These are phyloP conservation scores for Alcedo atthis DNA, from an alignment of 2,797 vertebrate genomes.

Conservation along the genomic window DNA sequence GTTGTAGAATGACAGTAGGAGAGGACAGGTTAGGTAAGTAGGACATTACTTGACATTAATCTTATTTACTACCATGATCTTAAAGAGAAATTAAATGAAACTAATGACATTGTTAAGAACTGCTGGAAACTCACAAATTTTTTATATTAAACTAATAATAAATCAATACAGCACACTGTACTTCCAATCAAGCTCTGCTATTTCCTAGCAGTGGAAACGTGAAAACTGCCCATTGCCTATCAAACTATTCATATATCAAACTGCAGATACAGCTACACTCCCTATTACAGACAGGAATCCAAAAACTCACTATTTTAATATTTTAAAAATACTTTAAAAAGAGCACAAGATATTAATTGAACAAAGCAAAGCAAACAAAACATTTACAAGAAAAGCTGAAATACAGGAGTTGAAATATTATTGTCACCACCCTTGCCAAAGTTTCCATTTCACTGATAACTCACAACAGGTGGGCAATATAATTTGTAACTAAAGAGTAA, in stretches of 20 bases:
- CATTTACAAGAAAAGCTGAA: not conserved
- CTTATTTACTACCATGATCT: not conserved
- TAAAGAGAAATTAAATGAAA: not conserved
- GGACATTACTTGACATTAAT: not conserved
- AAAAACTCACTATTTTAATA: not conserved
- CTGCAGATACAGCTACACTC: not conserved
- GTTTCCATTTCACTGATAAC: not conserved
- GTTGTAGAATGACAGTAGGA: not conserved
- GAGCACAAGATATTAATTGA: not conserved
- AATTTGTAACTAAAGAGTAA: not conserved
- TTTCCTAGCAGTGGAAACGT: not conserved
- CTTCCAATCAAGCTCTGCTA: not conserved
- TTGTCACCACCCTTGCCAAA: not conserved
- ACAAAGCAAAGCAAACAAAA: not conserved
- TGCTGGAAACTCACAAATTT: not conserved
- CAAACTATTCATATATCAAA: not conserved
- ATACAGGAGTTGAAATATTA: not conserved
- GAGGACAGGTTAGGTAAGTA: not conserved
- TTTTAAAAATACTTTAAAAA: not conserved
- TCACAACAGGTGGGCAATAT: not conserved
- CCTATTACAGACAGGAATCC: not conserved
- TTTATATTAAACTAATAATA: not conserved
- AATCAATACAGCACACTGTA: not conserved
- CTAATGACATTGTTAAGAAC: not conserved
- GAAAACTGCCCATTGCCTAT: not conserved